A percentile compares a stretch with the other conserved stretches of the same genome.
Evolutionary conservation across 2,888 invertebrate species (phyloP).

Genomic region (Ethmia dodecea): DNA sequence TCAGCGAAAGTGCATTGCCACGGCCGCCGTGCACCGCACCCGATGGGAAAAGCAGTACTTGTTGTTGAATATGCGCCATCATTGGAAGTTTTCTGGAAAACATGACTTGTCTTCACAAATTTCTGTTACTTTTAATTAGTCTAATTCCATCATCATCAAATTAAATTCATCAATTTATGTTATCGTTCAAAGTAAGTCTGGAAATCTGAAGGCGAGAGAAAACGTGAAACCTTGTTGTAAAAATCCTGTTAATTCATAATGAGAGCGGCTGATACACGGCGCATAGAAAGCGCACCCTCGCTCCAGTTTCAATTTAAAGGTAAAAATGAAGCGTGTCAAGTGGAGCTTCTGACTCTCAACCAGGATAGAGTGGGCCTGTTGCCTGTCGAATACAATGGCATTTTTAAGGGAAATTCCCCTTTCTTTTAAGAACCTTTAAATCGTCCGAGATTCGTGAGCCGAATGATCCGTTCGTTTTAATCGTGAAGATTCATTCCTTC

Average conservation of each 20-base stretch:
- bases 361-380: slow-evolving; percentile 50
- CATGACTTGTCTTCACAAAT: too few species aligned
- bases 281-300: slow-evolving; percentile 45
- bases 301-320: slow-evolving; percentile 64
- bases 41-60: slow-evolving; percentile 69
- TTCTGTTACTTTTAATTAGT: too few species aligned
- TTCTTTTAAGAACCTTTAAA: slow-evolving; percentile 45
- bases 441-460: slow-evolving; percentile 51
- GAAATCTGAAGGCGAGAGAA: too few species aligned
- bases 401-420: slow-evolving; percentile 43
- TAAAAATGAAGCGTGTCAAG: slow-evolving; percentile 72
- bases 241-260: slow-evolving; percentile 45
- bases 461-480: slow-evolving; percentile 2
- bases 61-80: slow-evolving; percentile 46
- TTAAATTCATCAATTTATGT: too few species aligned
- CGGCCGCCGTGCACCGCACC: slow-evolving; percentile 62
- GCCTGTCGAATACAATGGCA: slow-evolving; percentile 66
- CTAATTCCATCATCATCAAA: too few species aligned
- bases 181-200: too few species aligned
- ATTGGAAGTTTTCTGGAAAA: slow-evolving; percentile 50
- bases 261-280: slow-evolving; percentile 42
- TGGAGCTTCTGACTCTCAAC: slow-evolving; percentile 59
- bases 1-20: slow-evolving; percentile 78
- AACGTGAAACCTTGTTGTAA: slow-evolving; percentile 10
- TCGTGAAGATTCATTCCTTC: too few species aligned